Conservation (phyloP, 2,888 invertebrate genomes). For the Myathropa florea region DNA sequence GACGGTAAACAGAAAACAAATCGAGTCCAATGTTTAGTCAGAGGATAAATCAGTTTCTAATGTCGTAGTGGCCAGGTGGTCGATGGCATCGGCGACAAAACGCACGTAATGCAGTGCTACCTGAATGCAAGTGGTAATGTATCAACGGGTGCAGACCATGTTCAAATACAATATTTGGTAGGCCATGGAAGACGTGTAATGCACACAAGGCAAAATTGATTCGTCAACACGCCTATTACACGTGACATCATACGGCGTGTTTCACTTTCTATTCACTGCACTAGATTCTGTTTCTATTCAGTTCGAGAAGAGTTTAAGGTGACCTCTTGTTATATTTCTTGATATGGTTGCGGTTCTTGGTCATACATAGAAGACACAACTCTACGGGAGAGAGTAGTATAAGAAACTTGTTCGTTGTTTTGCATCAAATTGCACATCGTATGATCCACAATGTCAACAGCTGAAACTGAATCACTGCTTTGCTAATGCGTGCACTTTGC, state of each 20-base stretch:
- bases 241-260: constrained; percentile 8
- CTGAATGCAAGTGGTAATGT: neutral
- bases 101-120: constrained; percentile 5
- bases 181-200: constrained; percentile 36
- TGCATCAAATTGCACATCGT: too few species aligned
- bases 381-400: too few species aligned
- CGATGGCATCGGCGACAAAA: neutral
- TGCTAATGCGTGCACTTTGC: too few species aligned
- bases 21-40: constrained; percentile 3
- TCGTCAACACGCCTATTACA: neutral
- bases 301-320: too few species aligned
- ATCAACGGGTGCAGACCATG: neutral
- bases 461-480: too few species aligned
- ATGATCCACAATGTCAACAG: too few species aligned
- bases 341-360: too few species aligned
- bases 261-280: neutral
- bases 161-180: constrained; percentile 1
- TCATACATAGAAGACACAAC: too few species aligned
- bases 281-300: neutral
- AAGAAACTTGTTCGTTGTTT: too few species aligned
- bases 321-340: too few species aligned
- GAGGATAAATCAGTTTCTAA: neutral
- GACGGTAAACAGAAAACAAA: neutral
- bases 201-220: constrained; percentile 3
- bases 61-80: constrained; percentile 8